Evolutionary conservation across 2,113 vertebrate species (phyloP), one percentile per base, ranked within the genome.

Genomic region (Dendropsophus ebraccatus): DNA sequence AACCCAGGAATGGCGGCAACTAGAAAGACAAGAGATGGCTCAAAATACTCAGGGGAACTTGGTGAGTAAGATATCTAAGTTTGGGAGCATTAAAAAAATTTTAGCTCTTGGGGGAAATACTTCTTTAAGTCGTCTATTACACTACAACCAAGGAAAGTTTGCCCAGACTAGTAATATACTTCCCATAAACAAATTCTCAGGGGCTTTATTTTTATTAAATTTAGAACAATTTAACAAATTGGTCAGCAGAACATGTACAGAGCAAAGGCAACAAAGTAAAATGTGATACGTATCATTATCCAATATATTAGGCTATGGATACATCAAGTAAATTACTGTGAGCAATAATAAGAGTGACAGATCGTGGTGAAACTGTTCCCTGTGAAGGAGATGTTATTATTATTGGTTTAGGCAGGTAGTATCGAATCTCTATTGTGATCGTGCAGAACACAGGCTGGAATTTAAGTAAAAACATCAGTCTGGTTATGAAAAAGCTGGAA

Each of bases 251-350:
- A 5, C 32, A 69, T 35, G 65, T 35, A 17, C 65, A 35, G 65
- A 69, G 21, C 65, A 37, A 69, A 35, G 65, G 32, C 30, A 35
- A 21, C 32, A 35, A 19, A 35, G 17, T 69, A 35, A 69, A 35
- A 69, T 69, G 37, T 12, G 19, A 73, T 73, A 45, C 41, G 35
- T 72, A 21, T 72, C 17, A 72, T 72, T 72, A 41, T 41, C 3
- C 41, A 41, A 16, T 41, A 73, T 45, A 73, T 45, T 12, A 45
- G n/a, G 16, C 37, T 37, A 73, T 6, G 1, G 6, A 28, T 76
- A 76, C n/a, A 30, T 50, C n/a, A 76, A 76, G 28, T 52, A 16
- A 75, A n/a, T 75, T 25, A 73, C 70, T 13, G 70, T 45, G 5
- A 28, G 16, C 30, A 70, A 72, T 41, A 37, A 72, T 72, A 28